Base-by-base conservation (phyloP, 2,113 vertebrate genomes). In the Chrysemys picta region DNA sequence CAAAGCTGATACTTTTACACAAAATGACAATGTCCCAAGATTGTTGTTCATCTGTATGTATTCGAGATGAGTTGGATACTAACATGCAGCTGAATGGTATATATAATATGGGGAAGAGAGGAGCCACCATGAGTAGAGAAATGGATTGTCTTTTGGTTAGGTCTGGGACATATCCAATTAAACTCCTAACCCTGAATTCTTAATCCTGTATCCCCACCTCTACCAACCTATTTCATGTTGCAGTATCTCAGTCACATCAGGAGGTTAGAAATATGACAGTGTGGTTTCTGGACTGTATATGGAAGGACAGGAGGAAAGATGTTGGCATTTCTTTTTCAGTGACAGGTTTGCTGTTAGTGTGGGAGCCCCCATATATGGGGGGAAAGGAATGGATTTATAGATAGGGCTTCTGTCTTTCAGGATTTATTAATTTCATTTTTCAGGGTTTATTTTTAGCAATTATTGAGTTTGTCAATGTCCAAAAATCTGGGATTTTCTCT, bases 1-100 rank as follows among this genome's bases (percentile, higher is more conserved):
- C 89, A 87, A 85, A 52, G 47, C 4, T 78, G 19, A 9, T 25
- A 79, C 12, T 78, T 79, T 91, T 72, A 7, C 83, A 59, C 5
- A 94, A 90, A 91, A 56, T 83, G 88, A 53, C 45, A 65, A 86
- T 14, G 11, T 90, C 31, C 50, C 47, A 93, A 83, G 31, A 93
- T 9, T 59, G 25, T 12, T 90, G 29, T 24, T 88, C 19, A 27
- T 14, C 62, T 57, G 81, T 2, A 87, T 29, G 5, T 65, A 29
- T 35, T 84, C 81, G 8, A 49, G 80, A 42, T 49, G 91, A 24
- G 10, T 42, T 93, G 69, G 31, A 76, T 50, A 82, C 88, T 14
- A 88, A 85, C n/a, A 4, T 47, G 8, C 80, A 81, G 80, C 11
- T 1, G 3, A n/a, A 8, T 29, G 5, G 75, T 31, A 80, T 24